Percentiles rank a stretch among this genome's conserved stretches.
Evolutionary conservation across 2,888 invertebrate genomes (phyloP).

Genomic region (Cephus runcator): DNA sequence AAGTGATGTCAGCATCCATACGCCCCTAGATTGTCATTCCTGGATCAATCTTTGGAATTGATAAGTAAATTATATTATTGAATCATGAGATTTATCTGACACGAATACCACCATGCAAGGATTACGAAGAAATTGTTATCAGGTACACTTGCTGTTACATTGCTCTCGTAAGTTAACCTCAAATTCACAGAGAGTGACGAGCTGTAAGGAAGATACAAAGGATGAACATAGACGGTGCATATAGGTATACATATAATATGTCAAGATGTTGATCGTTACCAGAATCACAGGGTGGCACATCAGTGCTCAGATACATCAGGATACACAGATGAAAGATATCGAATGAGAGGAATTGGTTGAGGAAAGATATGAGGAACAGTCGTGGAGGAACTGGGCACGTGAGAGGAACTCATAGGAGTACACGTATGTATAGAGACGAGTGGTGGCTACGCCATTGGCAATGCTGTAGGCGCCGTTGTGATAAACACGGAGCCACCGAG

Average conservation of each 20-base stretch:
- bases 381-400: neutral
- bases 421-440: neutral
- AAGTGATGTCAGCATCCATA: neutral
- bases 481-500: slow-evolving; percentile 29
- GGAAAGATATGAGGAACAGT: neutral
- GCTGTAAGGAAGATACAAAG: neutral
- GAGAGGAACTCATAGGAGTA: neutral
- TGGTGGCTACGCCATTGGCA: slow-evolving; percentile 27
- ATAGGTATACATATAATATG: neutral
- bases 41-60: neutral
- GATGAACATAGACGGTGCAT: neutral
- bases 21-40: neutral
- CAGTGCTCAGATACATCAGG: neutral
- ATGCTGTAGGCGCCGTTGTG: slow-evolving; percentile 21
- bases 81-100: neutral
- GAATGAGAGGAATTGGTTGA: neutral
- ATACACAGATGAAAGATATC: neutral
- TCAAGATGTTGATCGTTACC: neutral
- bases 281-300: neutral
- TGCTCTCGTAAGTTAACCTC: neutral
- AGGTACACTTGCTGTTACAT: neutral
- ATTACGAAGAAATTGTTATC: neutral
- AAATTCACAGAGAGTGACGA: neutral
- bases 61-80: neutral
- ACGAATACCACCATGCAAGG: neutral